Conservation (phyloP, 2,888 invertebrate genomes). For the Allacma fusca region DNA sequence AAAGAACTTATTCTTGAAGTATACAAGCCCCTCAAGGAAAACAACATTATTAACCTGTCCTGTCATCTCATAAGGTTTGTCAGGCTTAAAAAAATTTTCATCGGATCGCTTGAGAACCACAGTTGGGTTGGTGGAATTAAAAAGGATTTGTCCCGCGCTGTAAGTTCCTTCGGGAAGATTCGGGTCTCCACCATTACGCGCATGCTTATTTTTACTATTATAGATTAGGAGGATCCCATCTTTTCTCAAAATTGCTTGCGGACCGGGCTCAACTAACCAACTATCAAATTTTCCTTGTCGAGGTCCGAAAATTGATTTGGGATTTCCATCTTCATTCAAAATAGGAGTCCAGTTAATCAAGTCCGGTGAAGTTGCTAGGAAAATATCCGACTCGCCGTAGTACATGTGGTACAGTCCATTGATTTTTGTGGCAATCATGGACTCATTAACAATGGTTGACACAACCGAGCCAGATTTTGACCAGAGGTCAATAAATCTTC, state of each 20-base stretch:
- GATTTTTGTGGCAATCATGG: constrained; percentile 48
- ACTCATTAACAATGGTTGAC: constrained; percentile 25
- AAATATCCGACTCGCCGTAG: constrained; percentile 56
- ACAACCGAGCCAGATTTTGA: constrained; percentile 59
- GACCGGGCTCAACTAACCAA: constrained; percentile 56
- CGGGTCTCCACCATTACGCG: constrained; percentile 52
- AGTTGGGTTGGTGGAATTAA: constrained; percentile 44
- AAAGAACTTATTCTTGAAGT: constrained; percentile 49
- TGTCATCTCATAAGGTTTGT: constrained; percentile 54
- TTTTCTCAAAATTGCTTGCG: constrained; percentile 51
- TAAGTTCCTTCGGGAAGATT: constrained; percentile 53
- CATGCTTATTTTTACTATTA: constrained; percentile 50
- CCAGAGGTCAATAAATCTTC: constrained; percentile 49
- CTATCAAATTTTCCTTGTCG: constrained; percentile 55
- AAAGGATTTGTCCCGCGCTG: constrained; percentile 52
- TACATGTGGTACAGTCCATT: constrained; percentile 57
- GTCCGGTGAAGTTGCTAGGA: constrained; percentile 50
- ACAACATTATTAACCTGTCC: constrained; percentile 58
- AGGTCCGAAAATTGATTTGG: constrained; percentile 48
- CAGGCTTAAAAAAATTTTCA: constrained; percentile 54
- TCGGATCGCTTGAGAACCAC: constrained; percentile 45
- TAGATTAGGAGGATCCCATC: constrained; percentile 55
- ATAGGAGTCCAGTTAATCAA: constrained; percentile 55
- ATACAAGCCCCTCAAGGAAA: constrained; percentile 56
- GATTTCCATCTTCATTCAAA: constrained; percentile 16